Evolutionary conservation across 2,113 vertebrate species (phyloP), one percentile per base, ranked within the genome.

Genomic region (Petrocephalus zakoni): DNA sequence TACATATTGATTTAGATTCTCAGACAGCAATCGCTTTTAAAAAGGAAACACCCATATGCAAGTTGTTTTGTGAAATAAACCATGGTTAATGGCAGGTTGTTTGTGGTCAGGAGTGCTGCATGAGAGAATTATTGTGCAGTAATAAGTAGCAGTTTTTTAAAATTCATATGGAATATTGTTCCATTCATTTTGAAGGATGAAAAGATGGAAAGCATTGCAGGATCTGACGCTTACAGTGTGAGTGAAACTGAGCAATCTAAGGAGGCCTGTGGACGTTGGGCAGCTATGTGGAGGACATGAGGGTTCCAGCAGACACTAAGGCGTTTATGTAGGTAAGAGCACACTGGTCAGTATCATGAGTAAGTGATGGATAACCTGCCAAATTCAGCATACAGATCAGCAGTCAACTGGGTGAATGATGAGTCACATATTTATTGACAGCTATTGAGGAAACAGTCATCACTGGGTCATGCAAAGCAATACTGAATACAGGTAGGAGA

Each of bases 381-480:
- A 42, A 47, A 42, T 15, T 78, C 82, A 64, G 58, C 52, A 37
- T 64, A 90, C 89, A 89, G 81, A 89, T 88, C 88, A 90, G 87
- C 88, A 55, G 51, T 90, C 90, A 91, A 93, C 93, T 88, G 91
- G 88, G 92, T 92, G 90, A 93, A 93, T 91, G 93, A 93, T 93
- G 92, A 91, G 92, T 91, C 93, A 96, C 95, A 94, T 93, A 94
- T 94, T 96, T 90, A 94, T 92, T 95, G 94, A 94, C 90, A 94
- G 93, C 92, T 95, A 92, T 95, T 95, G 94, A 95, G 94, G 52
- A 89, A 92, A 92, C 92, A 91, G 89, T 90, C 91, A 88, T 95
- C 93, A 95, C 94, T 90, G 92, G 90, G 88, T 95, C 96, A 96
- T 96, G 96, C 96, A 94, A 95, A 95, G 95, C 95, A 92, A 91